These are phyloP conservation scores for Camponotus vicinus DNA, from an alignment of 1,140 invertebrate species.

Conservation along the genomic window DNA sequence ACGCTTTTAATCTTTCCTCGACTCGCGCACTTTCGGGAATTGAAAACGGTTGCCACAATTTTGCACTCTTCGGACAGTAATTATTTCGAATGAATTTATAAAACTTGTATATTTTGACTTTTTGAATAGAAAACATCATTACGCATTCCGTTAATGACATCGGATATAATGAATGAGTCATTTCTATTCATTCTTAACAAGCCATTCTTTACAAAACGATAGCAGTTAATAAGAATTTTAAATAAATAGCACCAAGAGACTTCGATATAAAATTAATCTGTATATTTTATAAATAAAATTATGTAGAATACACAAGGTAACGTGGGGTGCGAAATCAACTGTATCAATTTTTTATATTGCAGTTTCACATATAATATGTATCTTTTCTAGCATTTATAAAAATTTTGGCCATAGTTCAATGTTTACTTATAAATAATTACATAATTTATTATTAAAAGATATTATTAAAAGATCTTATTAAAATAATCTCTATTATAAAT, in stretches of 20 bases:
- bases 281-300: no score
- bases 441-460: neutral
- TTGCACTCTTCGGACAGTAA: neutral
- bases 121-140: neutral
- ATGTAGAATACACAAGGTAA: no score
- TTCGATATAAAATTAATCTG: neutral
- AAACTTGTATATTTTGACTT: neutral
- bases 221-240: neutral
- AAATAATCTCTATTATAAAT: neutral
- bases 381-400: no score
- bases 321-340: no score
- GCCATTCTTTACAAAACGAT: neutral
- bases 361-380: no score
- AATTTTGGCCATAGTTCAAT: no score
- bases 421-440: no score
- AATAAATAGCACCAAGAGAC: neutral
- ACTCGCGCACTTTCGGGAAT: neutral
- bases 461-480: neutral
- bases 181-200: neutral
- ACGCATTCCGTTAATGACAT: neutral
- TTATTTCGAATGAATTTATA: neutral
- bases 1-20: slow-evolving; percentile 4
- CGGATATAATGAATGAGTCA: neutral
- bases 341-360: no score
- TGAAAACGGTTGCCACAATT: neutral